These are phyloP conservation scores for Caranx melampygus DNA, from an alignment of 2,113 vertebrate genomes.

Conservation along the genomic window DNA sequence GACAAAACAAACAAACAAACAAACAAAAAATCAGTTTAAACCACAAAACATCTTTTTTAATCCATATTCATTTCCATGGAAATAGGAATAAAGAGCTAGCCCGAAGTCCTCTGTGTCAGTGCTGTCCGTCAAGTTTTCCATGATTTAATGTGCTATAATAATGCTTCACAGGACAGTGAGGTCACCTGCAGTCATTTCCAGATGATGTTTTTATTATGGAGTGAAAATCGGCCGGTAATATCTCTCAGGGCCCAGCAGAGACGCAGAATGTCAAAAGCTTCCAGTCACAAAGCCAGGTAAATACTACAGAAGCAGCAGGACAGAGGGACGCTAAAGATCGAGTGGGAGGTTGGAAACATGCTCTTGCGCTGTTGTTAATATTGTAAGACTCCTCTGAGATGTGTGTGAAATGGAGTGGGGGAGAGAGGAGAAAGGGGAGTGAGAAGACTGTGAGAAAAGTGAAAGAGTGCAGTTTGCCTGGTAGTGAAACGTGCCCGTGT, in stretches of 20 bases:
- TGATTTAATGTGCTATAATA: conserved; percentile 56
- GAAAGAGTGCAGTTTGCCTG: conserved; percentile 41
- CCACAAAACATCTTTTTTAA: neutral
- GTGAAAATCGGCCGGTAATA: conserved; percentile 56
- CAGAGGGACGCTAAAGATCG: neutral
- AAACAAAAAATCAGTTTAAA: conserved; percentile 27
- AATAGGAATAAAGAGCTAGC: neutral
- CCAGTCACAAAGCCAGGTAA: conserved; percentile 39
- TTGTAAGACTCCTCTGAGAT: conserved; percentile 8
- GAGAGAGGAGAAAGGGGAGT: conserved; percentile 5
- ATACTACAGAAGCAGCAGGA: conserved; percentile 29
- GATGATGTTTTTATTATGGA: conserved; percentile 59
- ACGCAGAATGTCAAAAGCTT: conserved; percentile 38
- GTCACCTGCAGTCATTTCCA: conserved; percentile 64
- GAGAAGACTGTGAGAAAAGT: conserved; percentile 6
- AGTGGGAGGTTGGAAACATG: conserved; percentile 24
- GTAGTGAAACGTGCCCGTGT: conserved; percentile 39
- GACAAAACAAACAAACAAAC: conserved; percentile 39
- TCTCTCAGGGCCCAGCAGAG: conserved; percentile 35
- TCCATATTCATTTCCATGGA: conserved; percentile 5
- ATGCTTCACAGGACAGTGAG: conserved; percentile 49
- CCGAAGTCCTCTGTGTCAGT: conserved; percentile 4
- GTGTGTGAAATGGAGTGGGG: conserved; percentile 1
- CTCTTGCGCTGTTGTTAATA: conserved; percentile 11
- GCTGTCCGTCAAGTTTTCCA: conserved; percentile 53